Evolutionary conservation across 1,140 invertebrate genomes (phyloP).

Genomic region (Drosophila nebulosa): DNA sequence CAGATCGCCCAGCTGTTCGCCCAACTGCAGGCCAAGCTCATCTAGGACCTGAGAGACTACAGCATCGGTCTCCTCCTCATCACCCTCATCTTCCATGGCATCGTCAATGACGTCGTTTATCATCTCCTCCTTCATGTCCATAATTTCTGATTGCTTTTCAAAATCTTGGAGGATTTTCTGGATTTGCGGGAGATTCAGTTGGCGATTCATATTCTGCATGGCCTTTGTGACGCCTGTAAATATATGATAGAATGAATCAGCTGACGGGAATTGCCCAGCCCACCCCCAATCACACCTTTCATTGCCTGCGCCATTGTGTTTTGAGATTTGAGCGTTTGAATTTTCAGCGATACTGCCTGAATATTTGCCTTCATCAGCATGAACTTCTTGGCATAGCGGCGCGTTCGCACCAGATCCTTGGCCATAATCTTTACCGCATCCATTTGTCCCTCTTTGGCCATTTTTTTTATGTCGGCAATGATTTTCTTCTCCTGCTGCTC

Average conservation of each 20-base stretch:
- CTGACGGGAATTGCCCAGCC: not conserved
- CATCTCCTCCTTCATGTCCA: slow-evolving; percentile 99
- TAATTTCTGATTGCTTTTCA: slow-evolving; percentile 99
- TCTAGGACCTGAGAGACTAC: slow-evolving; percentile 96
- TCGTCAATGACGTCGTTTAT: slow-evolving; percentile 99
- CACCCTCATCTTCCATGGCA: slow-evolving; percentile 98
- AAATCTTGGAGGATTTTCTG: slow-evolving; percentile 99
- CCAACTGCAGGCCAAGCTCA: slow-evolving; percentile 97
- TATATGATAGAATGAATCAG: slow-evolving; percentile 15
- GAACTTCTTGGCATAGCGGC: slow-evolving; percentile 98
- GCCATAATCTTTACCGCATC: slow-evolving; percentile 99
- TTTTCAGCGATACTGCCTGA: slow-evolving; percentile 98
- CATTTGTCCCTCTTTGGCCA: slow-evolving; percentile 99
- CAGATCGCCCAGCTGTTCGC: slow-evolving; percentile 92
- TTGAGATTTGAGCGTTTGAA: slow-evolving; percentile 98
- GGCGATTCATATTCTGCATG: slow-evolving; percentile 99
- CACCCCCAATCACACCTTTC: slow-evolving; percentile 85
- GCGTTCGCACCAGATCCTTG: slow-evolving; percentile 97
- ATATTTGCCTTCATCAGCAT: slow-evolving; percentile 99
- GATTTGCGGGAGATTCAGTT: slow-evolving; percentile 99
- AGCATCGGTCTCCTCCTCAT: slow-evolving; percentile 98
- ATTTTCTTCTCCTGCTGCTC: slow-evolving; percentile 99
- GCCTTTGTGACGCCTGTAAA: slow-evolving; percentile 94
- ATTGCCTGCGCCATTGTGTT: slow-evolving; percentile 99
- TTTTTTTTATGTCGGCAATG: slow-evolving; percentile 98